Evolutionary conservation across 2,113 vertebrate genomes (phyloP), one percentile per base, ranked within the genome.

Genomic region (Sylvietta virens): DNA sequence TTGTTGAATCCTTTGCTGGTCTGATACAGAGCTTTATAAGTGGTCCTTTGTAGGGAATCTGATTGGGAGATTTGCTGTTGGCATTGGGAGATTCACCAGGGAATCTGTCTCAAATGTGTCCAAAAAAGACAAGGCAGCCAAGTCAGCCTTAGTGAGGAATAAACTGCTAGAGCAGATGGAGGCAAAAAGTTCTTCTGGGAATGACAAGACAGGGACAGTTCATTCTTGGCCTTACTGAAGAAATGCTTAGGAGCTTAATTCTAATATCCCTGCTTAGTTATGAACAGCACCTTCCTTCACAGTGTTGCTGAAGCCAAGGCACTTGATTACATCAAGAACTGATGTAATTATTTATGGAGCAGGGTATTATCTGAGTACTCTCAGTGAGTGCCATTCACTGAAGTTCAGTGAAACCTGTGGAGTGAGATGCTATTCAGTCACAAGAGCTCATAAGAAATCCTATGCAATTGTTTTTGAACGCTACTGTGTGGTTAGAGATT

Each of bases 331-430:
- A 44, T 77, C 56, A 44, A 83, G 74, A 70, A 80, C 81, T 92
- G 88, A 77, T 92, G 83, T 74, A 91, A 95, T 96, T 90, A 73
- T 73, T 94, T 93, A 81, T 60, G 72, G 76, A 93, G 44, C n/a
- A 27, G 53, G 51, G 69, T 53, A 78, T 88, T 92, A 45, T 70
- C 76, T 47, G 64, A 53, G 47, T 74, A 48, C 64, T 92, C 40
- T 70, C 71, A 67, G 51, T 88, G 65, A 92, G 50, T 65, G 80
- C 65, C n/a, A 45, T 74, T 94, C 86, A 86, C 31, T 47, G 47
- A 64, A 82, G 69, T 95, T 94, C 85, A 81, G 2, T 90, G 88
- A 74, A 85, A 73, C 88, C 89, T 88, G 72, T 81, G 76, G 79
- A 81, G 26, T 71, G 78, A 78, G 80, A 71, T 95, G 79, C 39